phyloP scores from a whole-genome alignment of 2,113 vertebrate genomes.

The Perca flavescens region DNA sequence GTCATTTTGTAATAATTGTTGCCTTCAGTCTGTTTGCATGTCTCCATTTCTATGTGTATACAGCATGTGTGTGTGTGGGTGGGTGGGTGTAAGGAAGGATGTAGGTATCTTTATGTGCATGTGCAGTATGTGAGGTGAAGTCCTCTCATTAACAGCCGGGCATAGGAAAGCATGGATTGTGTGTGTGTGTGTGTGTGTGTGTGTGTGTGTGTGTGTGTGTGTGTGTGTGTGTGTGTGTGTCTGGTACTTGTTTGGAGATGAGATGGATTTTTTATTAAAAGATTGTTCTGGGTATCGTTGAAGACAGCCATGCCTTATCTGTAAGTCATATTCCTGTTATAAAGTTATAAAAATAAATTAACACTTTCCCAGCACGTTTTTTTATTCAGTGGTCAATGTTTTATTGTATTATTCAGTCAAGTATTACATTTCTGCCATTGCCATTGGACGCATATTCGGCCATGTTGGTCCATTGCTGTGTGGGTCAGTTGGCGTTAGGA shows the following conservation, averaged over 20 bases:
- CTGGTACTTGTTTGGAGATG: slow-evolving; percentile 6
- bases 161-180: not conserved
- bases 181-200: slow-evolving; percentile 15
- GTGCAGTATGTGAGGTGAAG: slow-evolving; percentile 32
- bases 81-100: slow-evolving; percentile 27
- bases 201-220: slow-evolving; percentile 3
- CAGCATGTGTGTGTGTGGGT: slow-evolving; percentile 29
- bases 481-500: not conserved
- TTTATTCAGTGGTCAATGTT: not conserved
- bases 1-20: not conserved
- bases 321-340: not conserved
- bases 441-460: not conserved
- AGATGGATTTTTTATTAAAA: slow-evolving; percentile 2
- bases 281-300: not conserved
- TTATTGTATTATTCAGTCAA: not conserved
- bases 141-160: slow-evolving; percentile 28
- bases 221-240: not conserved
- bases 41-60: not conserved
- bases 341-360: not conserved
- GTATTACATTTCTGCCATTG: not conserved
- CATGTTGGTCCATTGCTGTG: not conserved
- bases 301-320: not conserved
- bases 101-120: slow-evolving; percentile 20
- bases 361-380: no score
- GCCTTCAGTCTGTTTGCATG: not conserved